Percentiles rank a stretch among this genome's conserved stretches.
phyloP scores from a whole-genome alignment of 1,140 invertebrate genomes.

The Tyrophagus putrescentiae region DNA sequence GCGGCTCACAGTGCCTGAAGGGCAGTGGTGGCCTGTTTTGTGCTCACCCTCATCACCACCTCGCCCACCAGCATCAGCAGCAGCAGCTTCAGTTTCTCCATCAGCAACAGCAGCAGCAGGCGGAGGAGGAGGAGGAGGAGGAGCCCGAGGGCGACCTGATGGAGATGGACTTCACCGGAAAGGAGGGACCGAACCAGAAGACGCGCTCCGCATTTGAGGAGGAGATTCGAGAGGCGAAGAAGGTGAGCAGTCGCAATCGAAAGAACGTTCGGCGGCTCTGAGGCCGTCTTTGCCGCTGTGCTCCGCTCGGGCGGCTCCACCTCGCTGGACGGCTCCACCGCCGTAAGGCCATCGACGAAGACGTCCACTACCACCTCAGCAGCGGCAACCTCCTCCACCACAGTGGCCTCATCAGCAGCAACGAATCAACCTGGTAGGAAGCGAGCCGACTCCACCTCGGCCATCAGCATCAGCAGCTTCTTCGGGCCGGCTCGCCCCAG shows the following conservation, averaged over 20 bases:
- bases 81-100: neutral
- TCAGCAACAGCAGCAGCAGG: neutral
- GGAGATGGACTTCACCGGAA: conserved; percentile 10
- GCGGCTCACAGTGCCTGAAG: no score
- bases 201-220: neutral
- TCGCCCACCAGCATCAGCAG: neutral
- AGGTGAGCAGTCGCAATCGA: neutral
- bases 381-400: neutral
- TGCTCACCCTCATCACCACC: neutral
- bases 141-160: conserved; percentile 4
- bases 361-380: neutral
- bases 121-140: neutral
- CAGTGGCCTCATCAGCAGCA: no score
- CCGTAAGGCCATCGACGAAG: neutral
- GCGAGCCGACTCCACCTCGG: conserved; percentile 1
- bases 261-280: no score
- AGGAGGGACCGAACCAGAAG: neutral
- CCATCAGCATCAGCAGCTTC: neutral
- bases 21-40: neutral
- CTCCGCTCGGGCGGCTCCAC: neutral
- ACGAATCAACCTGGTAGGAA: neutral
- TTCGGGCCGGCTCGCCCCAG: neutral
- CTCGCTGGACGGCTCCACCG: neutral
- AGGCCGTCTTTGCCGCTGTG: neutral
- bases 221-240: neutral